Evolutionary conservation across 2,113 vertebrate species (phyloP).

Genomic region (Nothoprocta perdicaria): DNA sequence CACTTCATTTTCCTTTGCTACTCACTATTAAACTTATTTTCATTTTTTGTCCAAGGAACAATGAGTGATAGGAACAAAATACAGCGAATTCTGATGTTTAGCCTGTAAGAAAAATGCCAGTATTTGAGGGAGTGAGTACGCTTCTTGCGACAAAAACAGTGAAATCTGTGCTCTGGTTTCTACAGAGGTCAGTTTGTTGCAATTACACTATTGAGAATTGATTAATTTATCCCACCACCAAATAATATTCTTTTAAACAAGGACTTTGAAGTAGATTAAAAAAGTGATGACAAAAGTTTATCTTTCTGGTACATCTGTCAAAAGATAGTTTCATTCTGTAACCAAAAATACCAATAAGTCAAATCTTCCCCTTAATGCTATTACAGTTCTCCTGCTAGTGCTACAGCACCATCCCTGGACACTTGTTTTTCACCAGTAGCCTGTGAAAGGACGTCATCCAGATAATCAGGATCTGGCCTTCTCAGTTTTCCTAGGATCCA

Average conservation of each 20-base stretch:
- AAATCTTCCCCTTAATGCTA: not conserved
- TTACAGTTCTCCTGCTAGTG: not conserved
- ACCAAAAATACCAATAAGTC: not conserved
- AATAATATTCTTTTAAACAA: not conserved
- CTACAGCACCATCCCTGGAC: not conserved
- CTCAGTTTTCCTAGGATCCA: not conserved
- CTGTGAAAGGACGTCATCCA: not conserved
- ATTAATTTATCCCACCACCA: not conserved
- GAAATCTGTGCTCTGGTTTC: not conserved
- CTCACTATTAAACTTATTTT: not conserved
- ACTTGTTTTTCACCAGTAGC: not conserved
- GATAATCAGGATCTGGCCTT: not conserved
- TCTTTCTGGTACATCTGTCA: not conserved
- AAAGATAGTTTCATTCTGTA: not conserved
- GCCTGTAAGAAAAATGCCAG: not conserved
- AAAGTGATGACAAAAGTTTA: accelerated
- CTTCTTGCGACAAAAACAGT: not conserved
- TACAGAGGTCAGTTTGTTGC: not conserved
- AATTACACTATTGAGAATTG: not conserved
- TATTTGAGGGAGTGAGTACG: not conserved
- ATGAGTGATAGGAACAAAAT: not conserved
- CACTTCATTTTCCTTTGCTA: not conserved
- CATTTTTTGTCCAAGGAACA: not conserved
- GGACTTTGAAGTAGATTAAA: not conserved
- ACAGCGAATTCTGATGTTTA: not conserved